Evolutionary conservation across 2,113 vertebrate species (phyloP).

Genomic region (Eleginops maclovinus): DNA sequence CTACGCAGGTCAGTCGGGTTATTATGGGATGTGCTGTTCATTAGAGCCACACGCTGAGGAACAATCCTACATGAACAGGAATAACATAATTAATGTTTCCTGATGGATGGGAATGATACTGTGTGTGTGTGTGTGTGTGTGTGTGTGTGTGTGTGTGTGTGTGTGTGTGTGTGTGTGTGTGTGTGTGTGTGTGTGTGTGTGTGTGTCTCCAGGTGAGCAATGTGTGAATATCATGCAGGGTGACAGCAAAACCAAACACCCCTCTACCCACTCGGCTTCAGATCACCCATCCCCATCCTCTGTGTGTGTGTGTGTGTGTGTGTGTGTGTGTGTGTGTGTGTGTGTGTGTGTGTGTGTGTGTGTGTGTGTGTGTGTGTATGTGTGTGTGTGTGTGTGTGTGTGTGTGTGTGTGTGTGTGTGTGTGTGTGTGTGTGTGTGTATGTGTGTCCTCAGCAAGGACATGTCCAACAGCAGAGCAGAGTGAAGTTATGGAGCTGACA

Average conservation of each 20-base stretch:
- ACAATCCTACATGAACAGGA: not conserved
- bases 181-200: not conserved
- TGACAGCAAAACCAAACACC: constrained; percentile 10
- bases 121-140: not conserved
- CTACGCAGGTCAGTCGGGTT: too few relatives aligned
- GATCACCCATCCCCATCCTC: not conserved
- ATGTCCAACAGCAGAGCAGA: not conserved
- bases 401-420: not conserved
- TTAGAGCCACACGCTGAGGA: too few relatives aligned
- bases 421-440: constrained; percentile 1
- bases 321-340: constrained; percentile 2
- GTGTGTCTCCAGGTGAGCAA: constrained; percentile 1
- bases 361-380: not conserved
- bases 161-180: not conserved
- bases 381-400: constrained; percentile 5
- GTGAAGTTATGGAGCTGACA: too few relatives aligned
- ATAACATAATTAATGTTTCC: not conserved
- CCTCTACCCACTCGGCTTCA: not conserved
- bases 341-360: not conserved
- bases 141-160: not conserved
- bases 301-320: not conserved
- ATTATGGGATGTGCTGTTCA: too few relatives aligned
- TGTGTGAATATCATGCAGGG: not conserved
- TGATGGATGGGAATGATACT: not conserved
- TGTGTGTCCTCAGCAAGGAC: not conserved